Percentiles rank a stretch among this genome's conserved stretches.
Evolutionary conservation across 2,797 vertebrate species (phyloP).

Genomic region (Anomalospiza imberbis): DNA sequence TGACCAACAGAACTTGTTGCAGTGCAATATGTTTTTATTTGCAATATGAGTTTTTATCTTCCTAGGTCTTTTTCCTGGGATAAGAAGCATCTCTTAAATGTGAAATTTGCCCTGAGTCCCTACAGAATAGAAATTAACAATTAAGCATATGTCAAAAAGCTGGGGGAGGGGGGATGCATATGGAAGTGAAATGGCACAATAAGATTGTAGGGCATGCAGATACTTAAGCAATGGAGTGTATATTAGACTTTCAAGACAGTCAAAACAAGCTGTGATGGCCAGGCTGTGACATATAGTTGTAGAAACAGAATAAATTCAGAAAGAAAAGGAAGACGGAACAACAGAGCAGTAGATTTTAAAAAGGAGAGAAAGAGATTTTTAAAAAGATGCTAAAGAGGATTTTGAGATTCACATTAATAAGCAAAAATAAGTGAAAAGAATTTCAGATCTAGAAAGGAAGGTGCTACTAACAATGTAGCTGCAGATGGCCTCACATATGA

Average conservation of each 20-base stretch:
- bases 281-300: neutral
- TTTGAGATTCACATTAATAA: neutral
- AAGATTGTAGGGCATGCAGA: neutral
- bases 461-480: neutral
- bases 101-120: neutral
- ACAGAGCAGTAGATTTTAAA: neutral
- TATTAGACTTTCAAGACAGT: neutral
- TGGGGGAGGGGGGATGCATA: neutral
- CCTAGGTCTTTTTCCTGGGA: neutral
- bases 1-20: neutral
- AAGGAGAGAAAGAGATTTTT: neutral
- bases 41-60: neutral
- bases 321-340: neutral
- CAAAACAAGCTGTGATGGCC: neutral
- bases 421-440: neutral
- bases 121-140: neutral
- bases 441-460: neutral
- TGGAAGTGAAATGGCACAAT: neutral
- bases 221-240: neutral
- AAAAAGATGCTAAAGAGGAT: neutral
- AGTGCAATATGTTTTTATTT: neutral
- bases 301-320: neutral
- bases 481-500: neutral
- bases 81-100: neutral
- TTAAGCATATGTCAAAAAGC: neutral